Conservation (phyloP, 2,888 invertebrate genomes). For the Acanthopleura granulata region DNA sequence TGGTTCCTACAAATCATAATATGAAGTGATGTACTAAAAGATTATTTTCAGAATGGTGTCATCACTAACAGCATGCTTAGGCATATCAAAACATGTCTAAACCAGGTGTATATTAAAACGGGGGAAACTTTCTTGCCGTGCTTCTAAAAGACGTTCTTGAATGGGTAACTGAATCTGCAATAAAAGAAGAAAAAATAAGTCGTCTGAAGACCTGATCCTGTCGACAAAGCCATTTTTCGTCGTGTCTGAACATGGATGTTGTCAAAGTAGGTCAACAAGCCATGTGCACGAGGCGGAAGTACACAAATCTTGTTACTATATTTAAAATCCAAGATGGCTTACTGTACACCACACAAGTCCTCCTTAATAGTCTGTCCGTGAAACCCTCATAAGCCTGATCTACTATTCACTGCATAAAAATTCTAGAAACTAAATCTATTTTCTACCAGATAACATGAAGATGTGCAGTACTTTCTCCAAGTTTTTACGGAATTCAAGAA, state of each 20-base stretch:
- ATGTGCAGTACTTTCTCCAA: too few relatives aligned
- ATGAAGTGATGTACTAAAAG: too few relatives aligned
- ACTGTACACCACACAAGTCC: background rate
- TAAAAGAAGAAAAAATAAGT: background rate
- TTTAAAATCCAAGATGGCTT: conserved; percentile 17
- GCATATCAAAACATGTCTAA: background rate
- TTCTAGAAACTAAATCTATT: too few relatives aligned
- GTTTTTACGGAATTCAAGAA: too few relatives aligned
- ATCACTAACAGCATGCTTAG: background rate
- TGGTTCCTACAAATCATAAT: too few relatives aligned
- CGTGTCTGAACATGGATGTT: background rate
- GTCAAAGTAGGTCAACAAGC: conserved; percentile 13
- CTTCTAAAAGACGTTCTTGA: background rate
- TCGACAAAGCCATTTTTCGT: too few relatives aligned
- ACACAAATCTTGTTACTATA: conserved; percentile 7
- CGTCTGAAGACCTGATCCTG: background rate
- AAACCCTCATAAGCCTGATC: too few relatives aligned
- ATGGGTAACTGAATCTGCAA: background rate
- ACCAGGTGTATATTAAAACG: background rate
- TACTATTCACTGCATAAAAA: too few relatives aligned
- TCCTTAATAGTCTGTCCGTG: too few relatives aligned
- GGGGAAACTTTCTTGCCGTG: too few relatives aligned
- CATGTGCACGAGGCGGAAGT: conserved; percentile 16
- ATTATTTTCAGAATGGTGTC: background rate
- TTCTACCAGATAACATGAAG: too few relatives aligned